These are phyloP conservation scores for Ferrisia virgata DNA, from an alignment of 2,888 invertebrate genomes.

Conservation along the genomic window DNA sequence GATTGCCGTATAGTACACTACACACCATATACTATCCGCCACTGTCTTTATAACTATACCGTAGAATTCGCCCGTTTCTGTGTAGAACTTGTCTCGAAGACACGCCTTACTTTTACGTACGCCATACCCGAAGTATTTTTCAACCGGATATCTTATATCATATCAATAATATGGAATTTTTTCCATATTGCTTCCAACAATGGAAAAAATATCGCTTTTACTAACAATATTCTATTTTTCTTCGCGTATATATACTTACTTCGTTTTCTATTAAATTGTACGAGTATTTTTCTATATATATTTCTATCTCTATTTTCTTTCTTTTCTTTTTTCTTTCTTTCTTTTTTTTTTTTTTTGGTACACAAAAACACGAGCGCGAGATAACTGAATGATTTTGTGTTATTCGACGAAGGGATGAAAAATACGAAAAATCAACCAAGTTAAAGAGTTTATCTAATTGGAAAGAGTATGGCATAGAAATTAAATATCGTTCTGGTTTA, in stretches of 20 bases:
- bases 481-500: too few relatives aligned
- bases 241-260: neutral
- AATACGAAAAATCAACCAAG: neutral
- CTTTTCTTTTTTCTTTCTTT: neutral
- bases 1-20: slow-evolving; percentile 29
- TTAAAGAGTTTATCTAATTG: neutral
- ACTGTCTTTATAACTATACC: slow-evolving; percentile 12
- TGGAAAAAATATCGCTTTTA: slow-evolving; percentile 37
- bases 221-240: neutral
- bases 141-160: slow-evolving; percentile 42
- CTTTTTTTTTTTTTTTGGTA: neutral
- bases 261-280: neutral
- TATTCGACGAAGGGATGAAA: neutral
- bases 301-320: neutral
- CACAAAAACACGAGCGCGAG: neutral
- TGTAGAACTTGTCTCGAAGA: slow-evolving; percentile 38
- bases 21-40: slow-evolving; percentile 5
- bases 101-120: slow-evolving; percentile 40
- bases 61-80: slow-evolving; percentile 40
- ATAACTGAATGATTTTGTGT: neutral
- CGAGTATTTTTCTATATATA: neutral
- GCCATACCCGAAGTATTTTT: slow-evolving; percentile 31
- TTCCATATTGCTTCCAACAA: slow-evolving; percentile 36
- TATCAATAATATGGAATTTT: slow-evolving; percentile 36
- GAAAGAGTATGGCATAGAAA: too few relatives aligned